Evolutionary conservation across 2,888 invertebrate species (phyloP).

Genomic region (Synanthedon myopaeformis): DNA sequence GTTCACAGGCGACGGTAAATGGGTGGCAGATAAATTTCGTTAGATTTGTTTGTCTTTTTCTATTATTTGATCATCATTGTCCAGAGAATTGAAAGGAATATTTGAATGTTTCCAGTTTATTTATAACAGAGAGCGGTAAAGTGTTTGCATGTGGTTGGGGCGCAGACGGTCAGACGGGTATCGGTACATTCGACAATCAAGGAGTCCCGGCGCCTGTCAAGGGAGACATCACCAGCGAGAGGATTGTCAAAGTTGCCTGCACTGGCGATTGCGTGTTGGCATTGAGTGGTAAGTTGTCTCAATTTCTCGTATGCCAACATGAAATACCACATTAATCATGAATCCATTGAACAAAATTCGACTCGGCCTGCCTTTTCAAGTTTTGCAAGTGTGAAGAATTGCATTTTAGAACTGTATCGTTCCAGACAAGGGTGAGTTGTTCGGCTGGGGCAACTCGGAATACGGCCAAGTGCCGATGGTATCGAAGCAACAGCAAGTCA

Average conservation of each 20-base stretch:
- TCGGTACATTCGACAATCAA: constrained; percentile 75
- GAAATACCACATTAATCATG: background rate
- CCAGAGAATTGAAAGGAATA: no score
- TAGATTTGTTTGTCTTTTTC: no score
- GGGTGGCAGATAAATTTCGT: no score
- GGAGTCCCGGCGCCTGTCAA: constrained; percentile 72
- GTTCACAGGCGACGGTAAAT: no score
- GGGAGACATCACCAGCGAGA: constrained; percentile 87
- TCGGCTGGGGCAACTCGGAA: constrained; percentile 98
- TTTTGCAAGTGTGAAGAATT: no score
- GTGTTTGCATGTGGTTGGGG: constrained; percentile 94
- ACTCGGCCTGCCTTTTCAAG: no score
- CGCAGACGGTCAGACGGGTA: constrained; percentile 94
- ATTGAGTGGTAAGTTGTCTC: constrained; percentile 74
- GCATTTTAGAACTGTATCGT: background rate
- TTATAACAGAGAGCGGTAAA: constrained; percentile 82
- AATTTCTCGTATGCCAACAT: background rate
- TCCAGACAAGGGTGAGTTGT: constrained; percentile 87
- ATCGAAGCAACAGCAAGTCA: constrained; percentile 75
- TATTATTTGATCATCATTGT: no score
- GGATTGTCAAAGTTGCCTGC: constrained; percentile 83
- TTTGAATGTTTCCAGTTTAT: constrained; percentile 66
- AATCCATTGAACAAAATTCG: no score
- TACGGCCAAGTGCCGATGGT: constrained; percentile 82
- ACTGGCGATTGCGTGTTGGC: constrained; percentile 91